Evolutionary conservation across 2,888 invertebrate species (phyloP).

Genomic region (Bombylius discolor): DNA sequence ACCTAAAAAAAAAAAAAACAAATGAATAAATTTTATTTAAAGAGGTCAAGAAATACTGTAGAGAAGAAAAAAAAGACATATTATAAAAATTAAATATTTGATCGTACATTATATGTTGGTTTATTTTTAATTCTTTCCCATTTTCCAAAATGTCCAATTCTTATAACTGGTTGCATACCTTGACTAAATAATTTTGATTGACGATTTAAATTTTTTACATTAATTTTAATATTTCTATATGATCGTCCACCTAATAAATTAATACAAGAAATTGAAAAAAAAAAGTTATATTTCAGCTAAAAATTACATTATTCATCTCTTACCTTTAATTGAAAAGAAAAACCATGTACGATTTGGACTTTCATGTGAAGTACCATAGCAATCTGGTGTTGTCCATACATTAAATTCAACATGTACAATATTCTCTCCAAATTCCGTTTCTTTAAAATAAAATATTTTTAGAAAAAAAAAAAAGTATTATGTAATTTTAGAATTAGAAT

Average conservation of each 20-base stretch:
- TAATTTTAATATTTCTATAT: slow-evolving; percentile 54
- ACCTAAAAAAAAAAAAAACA: slow-evolving; percentile 31
- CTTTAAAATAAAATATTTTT: background rate
- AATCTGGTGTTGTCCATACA: slow-evolving; percentile 82
- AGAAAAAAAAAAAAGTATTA: background rate
- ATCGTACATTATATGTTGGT: slow-evolving; percentile 58
- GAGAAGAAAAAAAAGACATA: background rate
- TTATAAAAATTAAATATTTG: background rate
- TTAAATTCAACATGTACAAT: slow-evolving; percentile 60
- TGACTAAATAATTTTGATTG: slow-evolving; percentile 85
- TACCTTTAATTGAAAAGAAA: slow-evolving; percentile 65
- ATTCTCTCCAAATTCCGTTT: slow-evolving; percentile 6
- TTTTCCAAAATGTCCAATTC: slow-evolving; percentile 59
- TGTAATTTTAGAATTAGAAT: no score
- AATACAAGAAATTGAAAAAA: background rate
- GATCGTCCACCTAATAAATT: slow-evolving; percentile 36
- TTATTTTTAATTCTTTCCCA: slow-evolving; percentile 78
- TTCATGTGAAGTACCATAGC: slow-evolving; percentile 73
- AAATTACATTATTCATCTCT: slow-evolving; percentile 7
- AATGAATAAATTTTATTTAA: background rate
- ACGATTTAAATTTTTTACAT: slow-evolving; percentile 75
- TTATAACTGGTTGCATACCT: slow-evolving; percentile 75
- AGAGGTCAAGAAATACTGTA: no score
- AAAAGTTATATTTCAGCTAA: background rate
- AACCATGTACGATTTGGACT: slow-evolving; percentile 90